Conservation (phyloP, 2,113 vertebrate species). For the Engraulis encrasicolus region DNA sequence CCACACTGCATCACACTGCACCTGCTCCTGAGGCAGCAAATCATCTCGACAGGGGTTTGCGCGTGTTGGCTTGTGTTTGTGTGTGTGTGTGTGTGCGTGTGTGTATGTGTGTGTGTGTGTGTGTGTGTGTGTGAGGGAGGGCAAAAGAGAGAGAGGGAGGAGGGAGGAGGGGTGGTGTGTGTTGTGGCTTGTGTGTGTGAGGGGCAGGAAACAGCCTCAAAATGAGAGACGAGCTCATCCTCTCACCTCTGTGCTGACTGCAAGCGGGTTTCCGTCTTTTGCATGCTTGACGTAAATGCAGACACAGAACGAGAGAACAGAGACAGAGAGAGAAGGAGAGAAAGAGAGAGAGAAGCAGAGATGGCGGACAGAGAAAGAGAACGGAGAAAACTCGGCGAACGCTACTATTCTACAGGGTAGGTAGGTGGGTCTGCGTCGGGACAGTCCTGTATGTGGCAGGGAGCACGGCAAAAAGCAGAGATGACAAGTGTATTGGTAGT, state of each 20-base stretch:
- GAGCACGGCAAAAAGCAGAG: too few relatives aligned
- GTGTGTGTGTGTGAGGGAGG: not conserved
- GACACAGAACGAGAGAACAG: not conserved
- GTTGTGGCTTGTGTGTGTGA: too few relatives aligned
- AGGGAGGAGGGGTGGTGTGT: not conserved
- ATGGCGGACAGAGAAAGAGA: not conserved
- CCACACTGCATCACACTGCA: constrained; percentile 11
- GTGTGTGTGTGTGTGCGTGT: not conserved
- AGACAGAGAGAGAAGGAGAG: not conserved
- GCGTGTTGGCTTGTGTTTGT: not conserved
- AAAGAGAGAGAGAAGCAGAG: not conserved
- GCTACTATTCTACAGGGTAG: too few relatives aligned
- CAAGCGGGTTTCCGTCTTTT: not conserved
- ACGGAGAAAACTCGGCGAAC: not conserved
- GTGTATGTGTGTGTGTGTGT: not conserved
- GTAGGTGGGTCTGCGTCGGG: too few relatives aligned
- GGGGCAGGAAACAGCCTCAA: not conserved
- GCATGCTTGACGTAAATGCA: constrained; percentile 5
- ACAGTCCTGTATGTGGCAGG: too few relatives aligned
- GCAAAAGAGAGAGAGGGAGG: not conserved
- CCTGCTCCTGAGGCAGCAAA: constrained; percentile 11
- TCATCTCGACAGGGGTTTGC: constrained; percentile 12
- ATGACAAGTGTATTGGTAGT: too few relatives aligned
- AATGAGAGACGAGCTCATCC: not conserved
- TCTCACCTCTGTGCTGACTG: constrained; percentile 18